A percentile compares a stretch with the other conserved stretches of the same genome.
phyloP scores from a whole-genome alignment of 2,797 vertebrate species.

The Astyanax mexicanus region DNA sequence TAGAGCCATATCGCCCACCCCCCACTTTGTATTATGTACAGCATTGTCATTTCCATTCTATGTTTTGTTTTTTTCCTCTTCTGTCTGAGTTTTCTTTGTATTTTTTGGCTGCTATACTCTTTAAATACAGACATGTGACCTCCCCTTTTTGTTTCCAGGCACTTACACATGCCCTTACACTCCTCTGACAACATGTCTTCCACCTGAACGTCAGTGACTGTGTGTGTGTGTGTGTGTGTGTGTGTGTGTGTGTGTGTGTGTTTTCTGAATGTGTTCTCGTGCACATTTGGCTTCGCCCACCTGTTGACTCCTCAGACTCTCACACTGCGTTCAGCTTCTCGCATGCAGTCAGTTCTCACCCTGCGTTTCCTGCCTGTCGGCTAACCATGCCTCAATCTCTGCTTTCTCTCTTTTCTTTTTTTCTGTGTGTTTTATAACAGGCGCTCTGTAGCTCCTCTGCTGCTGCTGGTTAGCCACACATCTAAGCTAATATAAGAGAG shows the following conservation, averaged over 20 bases:
- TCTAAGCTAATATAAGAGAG: conserved; percentile 33
- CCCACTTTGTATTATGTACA: too few species aligned
- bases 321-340: neutral
- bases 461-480: neutral
- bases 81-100: too few species aligned
- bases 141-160: neutral
- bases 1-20: too few species aligned
- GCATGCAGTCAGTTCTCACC: neutral
- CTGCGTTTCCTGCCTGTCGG: neutral
- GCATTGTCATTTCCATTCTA: too few species aligned
- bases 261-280: neutral
- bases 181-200: neutral
- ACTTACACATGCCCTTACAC: too few species aligned
- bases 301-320: conserved; percentile 17
- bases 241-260: neutral
- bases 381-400: neutral
- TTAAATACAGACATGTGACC: neutral
- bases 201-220: neutral
- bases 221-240: neutral
- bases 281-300: neutral
- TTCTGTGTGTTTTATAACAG: neutral
- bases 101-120: too few species aligned
- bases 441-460: neutral
- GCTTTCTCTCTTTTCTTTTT: neutral
- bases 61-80: too few species aligned